A percentile compares a stretch with the other conserved stretches of the same genome.
Conservation (phyloP, 1,140 invertebrate genomes). For the Drosophila santomea region DNA sequence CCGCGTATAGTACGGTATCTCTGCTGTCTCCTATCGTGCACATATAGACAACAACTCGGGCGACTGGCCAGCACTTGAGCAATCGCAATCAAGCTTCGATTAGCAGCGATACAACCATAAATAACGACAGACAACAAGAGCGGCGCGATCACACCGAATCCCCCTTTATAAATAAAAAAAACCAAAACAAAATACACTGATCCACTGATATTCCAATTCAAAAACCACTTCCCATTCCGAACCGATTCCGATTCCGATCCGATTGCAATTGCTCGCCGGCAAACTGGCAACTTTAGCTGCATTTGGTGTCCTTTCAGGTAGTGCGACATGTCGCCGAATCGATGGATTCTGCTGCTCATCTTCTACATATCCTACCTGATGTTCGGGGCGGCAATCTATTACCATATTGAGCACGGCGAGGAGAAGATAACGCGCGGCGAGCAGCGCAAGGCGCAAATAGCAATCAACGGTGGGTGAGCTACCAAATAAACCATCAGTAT, state of each 20-base stretch:
- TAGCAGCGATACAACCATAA: slow-evolving; percentile 69
- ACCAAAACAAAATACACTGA: neutral
- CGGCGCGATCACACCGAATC: slow-evolving; percentile 3
- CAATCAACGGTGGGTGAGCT: slow-evolving; percentile 89
- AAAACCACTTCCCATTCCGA: neutral
- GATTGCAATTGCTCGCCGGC: neutral
- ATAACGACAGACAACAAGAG: slow-evolving; percentile 54
- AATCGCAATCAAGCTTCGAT: slow-evolving; percentile 75
- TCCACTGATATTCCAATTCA: slow-evolving; percentile 10
- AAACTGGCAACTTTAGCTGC: neutral
- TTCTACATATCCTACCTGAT: slow-evolving; percentile 91
- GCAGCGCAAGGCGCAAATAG: slow-evolving; percentile 87
- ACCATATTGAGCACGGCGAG: slow-evolving; percentile 89
- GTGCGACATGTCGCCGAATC: slow-evolving; percentile 90
- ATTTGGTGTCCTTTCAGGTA: slow-evolving; percentile 48
- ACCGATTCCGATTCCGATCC: too few relatives aligned
- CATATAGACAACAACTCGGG: slow-evolving; percentile 50
- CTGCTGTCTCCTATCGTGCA: slow-evolving; percentile 19
- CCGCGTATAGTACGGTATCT: slow-evolving; percentile 14
- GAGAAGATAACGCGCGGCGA: slow-evolving; percentile 87
- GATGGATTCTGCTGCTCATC: slow-evolving; percentile 90
- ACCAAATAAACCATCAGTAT: slow-evolving; percentile 1
- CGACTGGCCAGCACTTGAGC: slow-evolving; percentile 49
- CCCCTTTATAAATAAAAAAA: neutral
- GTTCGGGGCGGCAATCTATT: slow-evolving; percentile 91